Evolutionary conservation across 2,888 invertebrate genomes (phyloP), one percentile per base, ranked within the genome.

Genomic region (Polymixis lichenea): DNA sequence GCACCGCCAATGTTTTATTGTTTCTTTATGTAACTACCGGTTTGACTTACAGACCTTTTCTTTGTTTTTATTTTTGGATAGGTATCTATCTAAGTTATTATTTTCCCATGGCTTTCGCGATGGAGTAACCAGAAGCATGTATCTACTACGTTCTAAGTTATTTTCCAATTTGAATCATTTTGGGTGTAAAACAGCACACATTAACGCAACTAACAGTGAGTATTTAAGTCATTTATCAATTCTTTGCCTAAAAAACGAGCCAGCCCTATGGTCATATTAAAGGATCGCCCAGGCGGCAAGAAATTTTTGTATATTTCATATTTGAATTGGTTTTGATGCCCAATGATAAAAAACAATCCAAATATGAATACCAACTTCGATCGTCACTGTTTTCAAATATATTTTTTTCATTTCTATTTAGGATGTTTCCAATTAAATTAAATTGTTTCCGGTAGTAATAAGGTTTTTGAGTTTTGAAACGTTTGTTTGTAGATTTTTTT

Each of bases 21-120:
- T 78, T 70, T 15, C 43, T 61, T 77, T 65, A 19, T 51, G 22
- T 66, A 22, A 22, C 46, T 46, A 53, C 28, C n/a, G 22, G 3
- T 51, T 64, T 51, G 28, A 67, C 32, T 28, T 17, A n/a, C 15
- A 15, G 2, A 32, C 32, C 2, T 51, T 56, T 56, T 1, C 7
- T 51, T 51, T 61, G 17, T 51, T 75, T 53, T 19, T 56, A 6
- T 74, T 62, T 62, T 4, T 46, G 43, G 22, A 38, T 25, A 38
- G 38, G 38, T 38, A 38, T 38, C 38, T 38, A n/a, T 2, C 2
- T 62, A 9, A n/a, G 9, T 75, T n/a, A 0, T 19, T 46, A 7
- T 56, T 56, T 38, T 32, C 1, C n/a, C 17, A 49, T 17, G 17
- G 2, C 38, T 77, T 13, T n/a, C 4, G 2, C 13, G 0, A 55